phyloP scores from a whole-genome alignment of 2,888 invertebrate species.

The Athalia rosae region DNA sequence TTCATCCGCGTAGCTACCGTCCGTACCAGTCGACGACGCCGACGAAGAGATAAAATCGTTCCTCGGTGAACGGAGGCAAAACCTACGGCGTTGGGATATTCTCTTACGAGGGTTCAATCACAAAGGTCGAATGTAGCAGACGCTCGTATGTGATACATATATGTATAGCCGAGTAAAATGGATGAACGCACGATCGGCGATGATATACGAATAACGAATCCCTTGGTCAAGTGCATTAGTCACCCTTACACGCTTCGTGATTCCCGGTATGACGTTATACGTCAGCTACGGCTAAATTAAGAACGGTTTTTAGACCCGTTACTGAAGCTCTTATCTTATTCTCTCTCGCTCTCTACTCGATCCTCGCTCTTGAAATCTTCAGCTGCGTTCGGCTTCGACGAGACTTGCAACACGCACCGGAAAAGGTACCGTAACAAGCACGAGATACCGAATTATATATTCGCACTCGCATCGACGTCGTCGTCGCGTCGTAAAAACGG shows the following conservation, averaged over 20 bases:
- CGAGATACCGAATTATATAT: too few species aligned
- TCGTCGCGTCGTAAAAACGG: too few species aligned
- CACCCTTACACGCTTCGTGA: slow-evolving; percentile 30
- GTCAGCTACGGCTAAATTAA: neutral
- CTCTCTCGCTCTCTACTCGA: neutral
- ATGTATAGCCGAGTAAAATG: slow-evolving; percentile 12
- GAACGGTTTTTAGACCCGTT: neutral
- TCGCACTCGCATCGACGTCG: too few species aligned
- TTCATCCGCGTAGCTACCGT: neutral
- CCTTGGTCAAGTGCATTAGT: slow-evolving; percentile 28
- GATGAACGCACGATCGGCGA: slow-evolving; percentile 19
- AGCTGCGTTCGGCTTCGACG: too few species aligned
- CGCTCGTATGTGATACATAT: too few species aligned
- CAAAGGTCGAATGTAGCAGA: slow-evolving; percentile 25
- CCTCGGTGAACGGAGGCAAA: neutral
- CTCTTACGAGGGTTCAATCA: slow-evolving; percentile 15
- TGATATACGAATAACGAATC: slow-evolving; percentile 24
- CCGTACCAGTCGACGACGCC: neutral
- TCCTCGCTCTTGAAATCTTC: too few species aligned
- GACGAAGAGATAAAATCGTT: slow-evolving; percentile 9
- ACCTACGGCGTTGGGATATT: neutral
- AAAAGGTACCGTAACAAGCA: too few species aligned
- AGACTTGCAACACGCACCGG: too few species aligned
- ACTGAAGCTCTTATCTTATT: neutral
- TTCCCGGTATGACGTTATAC: slow-evolving; percentile 28